These are phyloP conservation scores for Proterorhinus semilunaris DNA, from an alignment of 2,113 vertebrate species.

Conservation along the genomic window DNA sequence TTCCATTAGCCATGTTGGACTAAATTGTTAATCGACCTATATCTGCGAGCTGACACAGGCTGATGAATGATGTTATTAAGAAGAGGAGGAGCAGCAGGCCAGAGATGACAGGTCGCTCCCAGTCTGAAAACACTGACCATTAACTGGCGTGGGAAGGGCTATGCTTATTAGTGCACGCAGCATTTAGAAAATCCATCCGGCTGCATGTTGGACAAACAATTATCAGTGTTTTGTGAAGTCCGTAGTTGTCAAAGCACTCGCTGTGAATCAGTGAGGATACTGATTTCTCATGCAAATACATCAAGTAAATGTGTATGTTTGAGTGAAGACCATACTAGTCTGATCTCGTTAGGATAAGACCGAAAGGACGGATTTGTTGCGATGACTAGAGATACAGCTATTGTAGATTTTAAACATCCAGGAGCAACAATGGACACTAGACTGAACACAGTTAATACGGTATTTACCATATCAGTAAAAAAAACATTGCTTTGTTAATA, in stretches of 20 bases:
- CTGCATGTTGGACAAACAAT: conserved; percentile 14
- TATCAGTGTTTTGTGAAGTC: conserved; percentile 21
- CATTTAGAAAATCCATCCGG: conserved; percentile 25
- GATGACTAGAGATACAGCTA: no score
- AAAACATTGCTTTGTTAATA: no score
- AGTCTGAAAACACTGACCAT: conserved; percentile 50
- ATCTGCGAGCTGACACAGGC: conserved; percentile 59
- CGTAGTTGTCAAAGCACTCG: conserved; percentile 15
- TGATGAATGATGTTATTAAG: conserved; percentile 75
- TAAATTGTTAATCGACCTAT: conserved; percentile 77
- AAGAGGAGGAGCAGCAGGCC: conserved; percentile 52
- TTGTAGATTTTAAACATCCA: no score
- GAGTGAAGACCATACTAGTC: no score
- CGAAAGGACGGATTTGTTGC: no score
- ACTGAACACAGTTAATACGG: no score
- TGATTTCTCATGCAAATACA: background rate
- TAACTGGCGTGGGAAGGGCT: conserved; percentile 18
- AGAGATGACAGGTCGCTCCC: conserved; percentile 55
- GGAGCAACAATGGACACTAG: no score
- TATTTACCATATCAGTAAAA: no score
- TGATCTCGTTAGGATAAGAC: no score
- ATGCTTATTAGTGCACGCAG: conserved; percentile 16
- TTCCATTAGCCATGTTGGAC: conserved; percentile 70
- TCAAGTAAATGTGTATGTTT: no score
- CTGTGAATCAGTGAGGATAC: background rate